Base-by-base conservation (phyloP, 2,797 vertebrate species). In the Danio choprae region DNA sequence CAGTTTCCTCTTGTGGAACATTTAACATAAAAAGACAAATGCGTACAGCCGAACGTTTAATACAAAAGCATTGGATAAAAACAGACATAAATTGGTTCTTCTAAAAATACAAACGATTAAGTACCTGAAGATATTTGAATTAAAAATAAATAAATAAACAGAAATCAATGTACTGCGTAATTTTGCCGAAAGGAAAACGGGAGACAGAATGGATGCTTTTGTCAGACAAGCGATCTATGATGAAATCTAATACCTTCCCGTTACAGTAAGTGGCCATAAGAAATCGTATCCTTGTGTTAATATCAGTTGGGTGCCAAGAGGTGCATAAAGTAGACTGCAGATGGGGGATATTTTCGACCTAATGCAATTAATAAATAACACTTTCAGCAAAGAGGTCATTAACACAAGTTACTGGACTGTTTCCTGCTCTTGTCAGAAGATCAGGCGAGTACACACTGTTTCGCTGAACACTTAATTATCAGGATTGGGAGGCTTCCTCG, bases 1-100 rank as follows among this genome's bases (percentile, higher is more conserved):
- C 72, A 80, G 85, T 82, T 86, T 78, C 85, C 87, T 87, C 82
- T 53, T 11, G 81, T 88, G 87, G 88, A 89, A 89, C 77, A 86
- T 89, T 86, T 84, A 83, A 87, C 85, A 85, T 87, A 85, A 89
- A 91, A 87, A 82, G 83, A 84, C 83, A 82, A 81, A 78, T 74
- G 63, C 80, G 82, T 74, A 64, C 75, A 81, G 81, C 77, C 46
- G 62, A 20, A 69, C 63, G 83, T 87, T 84, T 80, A 86, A 86
- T 83, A 81, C 53, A 76, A 78, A 41, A 63, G 59, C 48, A 81
- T 64, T 60, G 81, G 71, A 87, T 77, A 86, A 89, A 88, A 85
- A 85, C 58, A 75, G 70, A 48, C 59, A 50, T 79, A 48, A 71
- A 83, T 87, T 65, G 72, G 48, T 81, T 56, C 71, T 75, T 73